A percentile compares a stretch with the other conserved stretches of the same genome.
These are phyloP conservation scores for Clunio marinus DNA, from an alignment of 2,888 invertebrate species.

Conservation along the genomic window DNA sequence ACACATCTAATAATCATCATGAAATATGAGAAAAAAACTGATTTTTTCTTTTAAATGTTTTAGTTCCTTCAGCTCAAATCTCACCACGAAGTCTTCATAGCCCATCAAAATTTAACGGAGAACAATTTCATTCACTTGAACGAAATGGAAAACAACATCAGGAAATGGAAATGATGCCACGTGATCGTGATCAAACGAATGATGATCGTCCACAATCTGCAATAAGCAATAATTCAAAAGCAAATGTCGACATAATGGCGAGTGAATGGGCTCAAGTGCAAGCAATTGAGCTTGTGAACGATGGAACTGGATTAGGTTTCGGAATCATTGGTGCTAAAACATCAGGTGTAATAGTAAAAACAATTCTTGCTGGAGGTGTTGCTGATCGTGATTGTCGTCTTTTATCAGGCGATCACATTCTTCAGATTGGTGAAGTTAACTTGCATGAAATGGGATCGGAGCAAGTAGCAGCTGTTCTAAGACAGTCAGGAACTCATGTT, in stretches of 20 bases:
- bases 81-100: constrained; percentile 67
- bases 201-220: constrained; percentile 60
- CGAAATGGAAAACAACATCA: constrained; percentile 56
- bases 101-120: constrained; percentile 47
- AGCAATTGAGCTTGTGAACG: constrained; percentile 94
- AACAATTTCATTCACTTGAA: constrained; percentile 80
- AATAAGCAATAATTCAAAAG: constrained; percentile 64
- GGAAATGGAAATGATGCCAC: constrained; percentile 55
- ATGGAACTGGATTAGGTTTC: constrained; percentile 96
- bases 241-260: constrained; percentile 65
- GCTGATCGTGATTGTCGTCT: constrained; percentile 96
- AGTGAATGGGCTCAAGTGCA: constrained; percentile 97
- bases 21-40: no score
- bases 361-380: constrained; percentile 94
- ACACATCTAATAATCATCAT: no score
- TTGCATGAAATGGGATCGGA: constrained; percentile 98
- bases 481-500: constrained; percentile 93
- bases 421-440: constrained; percentile 87
- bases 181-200: constrained; percentile 51
- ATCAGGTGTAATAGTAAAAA: constrained; percentile 99
- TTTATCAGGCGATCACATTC: constrained; percentile 95
- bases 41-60: background rate
- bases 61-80: constrained; percentile 68
- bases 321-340: constrained; percentile 96
- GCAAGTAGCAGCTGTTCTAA: constrained; percentile 89